Percentiles rank a stretch among this genome's conserved stretches.
Evolutionary conservation across 1,140 invertebrate genomes (phyloP).

Genomic region (Zaprionus davidi): DNA sequence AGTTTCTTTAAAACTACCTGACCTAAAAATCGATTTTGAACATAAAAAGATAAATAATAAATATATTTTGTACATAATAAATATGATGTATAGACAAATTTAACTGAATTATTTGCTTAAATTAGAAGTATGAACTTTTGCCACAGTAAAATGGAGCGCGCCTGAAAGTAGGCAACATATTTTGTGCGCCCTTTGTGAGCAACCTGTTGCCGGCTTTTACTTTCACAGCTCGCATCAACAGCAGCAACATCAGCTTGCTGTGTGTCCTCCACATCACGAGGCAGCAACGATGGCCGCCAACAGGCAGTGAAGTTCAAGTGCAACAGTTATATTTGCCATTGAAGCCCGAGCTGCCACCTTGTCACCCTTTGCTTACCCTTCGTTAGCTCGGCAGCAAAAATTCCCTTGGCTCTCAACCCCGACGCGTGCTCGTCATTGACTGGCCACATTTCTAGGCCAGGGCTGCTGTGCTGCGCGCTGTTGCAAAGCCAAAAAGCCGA

Average conservation of each 20-base stretch:
- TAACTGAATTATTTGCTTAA: neutral
- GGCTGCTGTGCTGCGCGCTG: conserved; percentile 46
- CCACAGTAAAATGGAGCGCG: neutral
- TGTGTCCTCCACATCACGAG: conserved; percentile 6
- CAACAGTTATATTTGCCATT: conserved; percentile 67
- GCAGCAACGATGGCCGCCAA: conserved; percentile 51
- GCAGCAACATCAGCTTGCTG: neutral
- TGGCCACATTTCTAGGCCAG: conserved; percentile 72
- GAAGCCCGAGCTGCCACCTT: conserved; percentile 12
- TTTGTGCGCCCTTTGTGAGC: conserved; percentile 21
- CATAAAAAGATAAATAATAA: too few relatives aligned
- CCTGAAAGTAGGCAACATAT: conserved; percentile 28
- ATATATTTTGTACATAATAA: too few relatives aligned
- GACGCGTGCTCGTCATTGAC: conserved; percentile 43
- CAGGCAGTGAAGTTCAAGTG: conserved; percentile 77
- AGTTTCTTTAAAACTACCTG: too few relatives aligned
- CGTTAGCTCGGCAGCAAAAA: neutral
- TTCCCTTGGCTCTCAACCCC: conserved; percentile 6
- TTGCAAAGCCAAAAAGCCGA: conserved; percentile 68
- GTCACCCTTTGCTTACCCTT: neutral
- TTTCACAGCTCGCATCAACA: conserved; percentile 45
- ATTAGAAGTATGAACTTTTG: neutral
- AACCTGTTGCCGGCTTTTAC: conserved; percentile 75
- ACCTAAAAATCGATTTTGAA: too few relatives aligned
- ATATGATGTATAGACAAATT: neutral